Base-by-base conservation (phyloP, 2,888 invertebrate species). In the Microdon myrmicae region DNA sequence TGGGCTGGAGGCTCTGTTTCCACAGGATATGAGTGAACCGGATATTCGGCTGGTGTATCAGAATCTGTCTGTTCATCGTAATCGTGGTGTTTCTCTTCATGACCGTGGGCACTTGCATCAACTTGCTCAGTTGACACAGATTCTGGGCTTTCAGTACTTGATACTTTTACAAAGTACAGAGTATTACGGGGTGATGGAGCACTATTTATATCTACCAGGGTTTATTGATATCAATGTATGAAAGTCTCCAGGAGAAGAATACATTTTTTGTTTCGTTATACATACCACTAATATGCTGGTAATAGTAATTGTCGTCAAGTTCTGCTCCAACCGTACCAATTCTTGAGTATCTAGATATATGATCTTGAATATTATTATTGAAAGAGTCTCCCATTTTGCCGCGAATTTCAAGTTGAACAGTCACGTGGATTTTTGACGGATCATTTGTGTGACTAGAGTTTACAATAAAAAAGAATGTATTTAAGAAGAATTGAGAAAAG, bases 231-330 rank as follows among this genome's bases (percentile, higher is more conserved):
- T 17, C 5, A 6, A 34, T 45, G 16, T 17, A 16, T 17, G 6
- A 3, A 0, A 6, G 23, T 7, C 6, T 22, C 5, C 5, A 22
- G 5, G 5, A 22, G 8, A 22, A 22, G 22, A 22, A n/a, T n/a
- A n/a, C n/a, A n/a, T n/a, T n/a, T n/a, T n/a, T n/a, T n/a, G n/a
- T n/a, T n/a, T n/a, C n/a, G 4, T 7, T 7, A 16, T 4, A 72
- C 78, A 75, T 69, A 78, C 78, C 78, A 51, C 49, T 56, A 0
- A 71, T 60, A 2, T 51, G 67, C 20, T 56, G 49, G 68, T 73
- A 77, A 22, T 70, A 71, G 59, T 70, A 78, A 2, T 69, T 47
- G 0, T 68, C 54, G 20, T 75, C 78, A 3, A 67, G 44, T 1
- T 70, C 70, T 5, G 72, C 77, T 6, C 73, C 72, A 14, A 73